Percentiles rank a stretch among this genome's conserved stretches.
These are phyloP conservation scores for Ctenomys sociabilis DNA, from an alignment of 2,113 vertebrate species.

Conservation along the genomic window DNA sequence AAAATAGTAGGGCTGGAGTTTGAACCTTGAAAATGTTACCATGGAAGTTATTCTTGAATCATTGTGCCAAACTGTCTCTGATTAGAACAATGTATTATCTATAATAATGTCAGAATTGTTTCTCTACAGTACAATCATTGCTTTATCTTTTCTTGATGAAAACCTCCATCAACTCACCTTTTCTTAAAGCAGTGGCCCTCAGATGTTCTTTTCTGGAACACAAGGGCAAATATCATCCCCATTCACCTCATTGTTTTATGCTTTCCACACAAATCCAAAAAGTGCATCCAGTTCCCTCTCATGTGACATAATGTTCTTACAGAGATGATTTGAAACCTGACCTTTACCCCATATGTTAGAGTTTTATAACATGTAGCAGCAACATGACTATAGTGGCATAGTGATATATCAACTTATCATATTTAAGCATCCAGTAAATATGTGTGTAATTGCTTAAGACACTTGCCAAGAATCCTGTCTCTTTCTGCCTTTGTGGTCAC, in stretches of 20 bases:
- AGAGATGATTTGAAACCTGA: not conserved
- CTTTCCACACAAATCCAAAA: not conserved
- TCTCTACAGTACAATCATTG: not conserved
- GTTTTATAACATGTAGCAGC: not conserved
- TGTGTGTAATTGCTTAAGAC: not conserved
- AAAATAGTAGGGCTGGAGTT: not conserved
- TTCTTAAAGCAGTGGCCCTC: not conserved
- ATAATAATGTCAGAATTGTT: not conserved
- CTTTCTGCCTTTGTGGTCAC: not conserved
- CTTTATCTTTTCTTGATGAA: not conserved
- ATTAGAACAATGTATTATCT: not conserved
- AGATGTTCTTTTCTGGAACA: not conserved
- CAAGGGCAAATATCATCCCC: not conserved
- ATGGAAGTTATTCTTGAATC: not conserved
- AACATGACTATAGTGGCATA: not conserved
- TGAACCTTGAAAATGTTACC: not conserved
- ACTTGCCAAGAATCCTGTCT: not conserved
- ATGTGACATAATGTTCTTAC: not conserved
- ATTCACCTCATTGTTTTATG: not conserved
- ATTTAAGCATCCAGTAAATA: not conserved
- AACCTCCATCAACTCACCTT: not conserved
- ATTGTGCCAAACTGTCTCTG: not conserved
- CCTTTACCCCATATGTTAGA: not conserved
- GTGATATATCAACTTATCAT: not conserved
- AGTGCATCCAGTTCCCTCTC: not conserved